Evolutionary conservation across 2,113 vertebrate species (phyloP).

Genomic region (Leucosticte australis): DNA sequence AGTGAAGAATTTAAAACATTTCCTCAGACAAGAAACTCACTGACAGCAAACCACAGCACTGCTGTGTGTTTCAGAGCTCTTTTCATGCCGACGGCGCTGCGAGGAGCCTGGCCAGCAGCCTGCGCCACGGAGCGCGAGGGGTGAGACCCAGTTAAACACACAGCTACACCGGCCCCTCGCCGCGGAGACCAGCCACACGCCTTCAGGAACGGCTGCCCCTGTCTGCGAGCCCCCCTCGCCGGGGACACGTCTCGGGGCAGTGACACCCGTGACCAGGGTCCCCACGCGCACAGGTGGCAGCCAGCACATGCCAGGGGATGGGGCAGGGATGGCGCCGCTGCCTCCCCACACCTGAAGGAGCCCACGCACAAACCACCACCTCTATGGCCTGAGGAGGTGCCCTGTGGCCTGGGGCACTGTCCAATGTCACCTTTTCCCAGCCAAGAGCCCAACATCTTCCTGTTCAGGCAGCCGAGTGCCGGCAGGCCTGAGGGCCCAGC

Average conservation of each 20-base stretch:
- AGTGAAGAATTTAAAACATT: background rate
- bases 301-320: fast-evolving
- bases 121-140: fast-evolving
- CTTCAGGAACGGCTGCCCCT: background rate
- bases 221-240: fast-evolving
- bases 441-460: background rate
- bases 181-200: background rate
- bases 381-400: background rate
- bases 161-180: background rate
- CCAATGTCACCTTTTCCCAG: background rate
- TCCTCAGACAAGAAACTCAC: constrained; percentile 15
- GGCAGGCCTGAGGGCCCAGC: background rate
- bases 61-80: background rate
- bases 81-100: fast-evolving
- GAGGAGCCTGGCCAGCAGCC: background rate
- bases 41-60: background rate
- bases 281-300: background rate
- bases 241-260: fast-evolving
- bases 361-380: fast-evolving
- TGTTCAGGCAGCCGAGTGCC: background rate
- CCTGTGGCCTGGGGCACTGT: background rate
- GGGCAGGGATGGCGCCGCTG: fast-evolving
- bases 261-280: fast-evolving
- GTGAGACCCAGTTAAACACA: fast-evolving
- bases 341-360: fast-evolving